Evolutionary conservation across 2,888 invertebrate genomes (phyloP), one percentile per base, ranked within the genome.

Genomic region (Adela reaumurella): DNA sequence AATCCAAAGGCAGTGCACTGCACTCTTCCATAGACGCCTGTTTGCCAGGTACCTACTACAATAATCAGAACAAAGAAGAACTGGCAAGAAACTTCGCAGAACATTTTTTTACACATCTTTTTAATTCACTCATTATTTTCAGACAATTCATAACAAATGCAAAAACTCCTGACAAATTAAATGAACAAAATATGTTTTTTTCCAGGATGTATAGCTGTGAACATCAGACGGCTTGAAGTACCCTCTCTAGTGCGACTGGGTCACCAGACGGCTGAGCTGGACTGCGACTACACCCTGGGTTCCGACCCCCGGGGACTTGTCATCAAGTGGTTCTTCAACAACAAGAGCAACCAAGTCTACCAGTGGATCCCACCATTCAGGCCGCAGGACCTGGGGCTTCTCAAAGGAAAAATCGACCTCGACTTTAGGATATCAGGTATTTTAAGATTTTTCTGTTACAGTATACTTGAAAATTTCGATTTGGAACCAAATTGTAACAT

Each of bases 241-340:
- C 79, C 79, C 6, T 54, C 69, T 0, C 52, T 74, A 20, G 77
- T 78, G 44, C 69, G 70, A 54, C 56, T 71, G 6, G 74, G 74
- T 17, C 66, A 68, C 2, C 68, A 70, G 18, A 66, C 66, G 2
- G 46, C 58, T 19, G 49, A 56, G 19, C 49, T 60, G 50, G 59
- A 60, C 50, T 59, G 59, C 50, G 56, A 59, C 45, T 57, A 56
- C 48, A 51, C 46, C 5, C 45, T 55, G 20, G 53, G 49, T n/a
- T 49, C 50, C 45, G 64, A 62, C 45, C 54, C 52, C 18, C 51
- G 49, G 2, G 78, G 77, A 0, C 62, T 79, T 4, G 77, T 79
- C 53, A 63, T 79, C 58, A 79, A 79, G 59, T 79, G 79, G 79
- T 78, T 79, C 62, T 77, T 76, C 60, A 77, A 77, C 56, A 77